phyloP scores from a whole-genome alignment of 1,140 invertebrate genomes.

The Protaetia brevitarsis region DNA sequence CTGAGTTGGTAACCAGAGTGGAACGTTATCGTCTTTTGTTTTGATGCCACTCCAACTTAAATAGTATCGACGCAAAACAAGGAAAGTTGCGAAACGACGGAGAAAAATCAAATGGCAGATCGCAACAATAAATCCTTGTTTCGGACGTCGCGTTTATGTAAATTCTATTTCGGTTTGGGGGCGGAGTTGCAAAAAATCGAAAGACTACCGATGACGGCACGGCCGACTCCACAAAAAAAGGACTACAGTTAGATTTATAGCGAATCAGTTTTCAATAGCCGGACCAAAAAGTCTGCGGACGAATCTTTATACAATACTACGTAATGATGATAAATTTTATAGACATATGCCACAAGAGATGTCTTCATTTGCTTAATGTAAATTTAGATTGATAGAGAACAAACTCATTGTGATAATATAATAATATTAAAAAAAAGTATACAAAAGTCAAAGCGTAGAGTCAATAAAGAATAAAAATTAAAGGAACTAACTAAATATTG shows the following conservation, averaged over 20 bases:
- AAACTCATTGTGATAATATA: too few relatives aligned
- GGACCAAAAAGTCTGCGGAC: neutral
- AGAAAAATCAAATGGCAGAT: conserved; percentile 6
- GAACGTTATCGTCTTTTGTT: neutral
- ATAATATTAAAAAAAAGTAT: too few relatives aligned
- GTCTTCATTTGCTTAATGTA: too few relatives aligned
- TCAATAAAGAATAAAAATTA: too few relatives aligned
- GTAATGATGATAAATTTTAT: conserved; percentile 3
- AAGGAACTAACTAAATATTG: too few relatives aligned
- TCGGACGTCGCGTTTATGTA: conserved; percentile 9
- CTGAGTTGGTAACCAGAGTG: too few relatives aligned
- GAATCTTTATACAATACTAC: neutral
- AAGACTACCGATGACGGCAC: neutral
- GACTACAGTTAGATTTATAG: neutral
- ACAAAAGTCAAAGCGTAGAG: too few relatives aligned
- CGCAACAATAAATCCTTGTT: conserved; percentile 5
- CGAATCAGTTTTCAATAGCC: conserved; percentile 2
- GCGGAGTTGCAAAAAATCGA: neutral
- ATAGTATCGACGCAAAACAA: neutral
- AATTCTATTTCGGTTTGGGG: neutral
- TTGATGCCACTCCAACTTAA: neutral
- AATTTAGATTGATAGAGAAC: too few relatives aligned
- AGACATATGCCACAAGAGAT: neutral
- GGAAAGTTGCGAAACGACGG: conserved; percentile 7
- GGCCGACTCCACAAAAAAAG: neutral